These are phyloP conservation scores for Monarcha castaneiventris DNA, from an alignment of 2,113 vertebrate species.

Conservation along the genomic window DNA sequence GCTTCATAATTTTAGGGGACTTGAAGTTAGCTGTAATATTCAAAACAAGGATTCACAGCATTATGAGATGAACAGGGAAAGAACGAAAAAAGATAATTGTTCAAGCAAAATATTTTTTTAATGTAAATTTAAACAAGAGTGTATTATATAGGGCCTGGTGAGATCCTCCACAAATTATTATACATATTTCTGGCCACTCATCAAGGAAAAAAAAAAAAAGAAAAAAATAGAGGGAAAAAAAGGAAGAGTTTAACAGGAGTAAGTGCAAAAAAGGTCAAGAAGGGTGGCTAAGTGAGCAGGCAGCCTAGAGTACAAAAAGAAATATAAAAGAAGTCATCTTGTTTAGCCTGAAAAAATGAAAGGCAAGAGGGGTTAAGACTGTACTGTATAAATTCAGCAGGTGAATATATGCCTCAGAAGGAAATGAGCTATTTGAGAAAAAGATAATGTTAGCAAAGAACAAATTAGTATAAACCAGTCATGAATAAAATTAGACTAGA, in stretches of 20 bases:
- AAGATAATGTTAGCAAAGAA: constrained; percentile 33
- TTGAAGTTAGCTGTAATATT: neutral
- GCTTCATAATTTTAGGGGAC: neutral
- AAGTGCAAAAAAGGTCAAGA: neutral
- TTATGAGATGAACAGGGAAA: neutral
- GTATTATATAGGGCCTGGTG: neutral
- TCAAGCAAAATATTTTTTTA: neutral
- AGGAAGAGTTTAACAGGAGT: neutral
- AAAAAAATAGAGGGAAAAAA: neutral
- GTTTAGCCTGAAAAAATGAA: constrained; percentile 20
- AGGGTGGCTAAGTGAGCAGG: neutral
- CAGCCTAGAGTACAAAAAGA: neutral
- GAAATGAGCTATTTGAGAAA: constrained; percentile 45
- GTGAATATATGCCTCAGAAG: neutral
- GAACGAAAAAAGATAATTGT: neutral
- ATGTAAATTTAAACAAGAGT: neutral
- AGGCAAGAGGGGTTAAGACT: neutral
- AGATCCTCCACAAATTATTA: neutral
- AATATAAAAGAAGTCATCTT: neutral
- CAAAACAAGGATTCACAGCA: neutral
- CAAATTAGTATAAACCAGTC: constrained; percentile 38
- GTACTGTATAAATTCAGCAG: neutral
- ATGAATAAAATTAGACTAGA: constrained; percentile 56
- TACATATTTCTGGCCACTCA: neutral
- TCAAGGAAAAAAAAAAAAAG: neutral